phyloP scores from a whole-genome alignment of 2,113 vertebrate genomes.

The Charina bottae region DNA sequence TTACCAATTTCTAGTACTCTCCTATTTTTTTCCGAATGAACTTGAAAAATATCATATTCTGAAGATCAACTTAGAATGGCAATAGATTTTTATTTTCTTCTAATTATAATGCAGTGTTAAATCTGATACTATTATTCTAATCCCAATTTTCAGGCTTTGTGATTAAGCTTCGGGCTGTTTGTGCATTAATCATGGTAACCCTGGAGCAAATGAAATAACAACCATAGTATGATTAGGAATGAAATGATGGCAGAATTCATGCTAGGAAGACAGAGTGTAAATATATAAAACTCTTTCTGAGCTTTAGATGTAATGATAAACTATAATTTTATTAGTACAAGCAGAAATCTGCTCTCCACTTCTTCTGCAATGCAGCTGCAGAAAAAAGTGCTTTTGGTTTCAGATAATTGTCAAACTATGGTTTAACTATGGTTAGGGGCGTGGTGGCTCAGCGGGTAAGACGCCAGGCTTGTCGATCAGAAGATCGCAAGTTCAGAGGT shows the following conservation, averaged over 20 bases:
- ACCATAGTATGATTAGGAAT: background rate
- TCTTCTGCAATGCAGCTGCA: no score
- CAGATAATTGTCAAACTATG: no score
- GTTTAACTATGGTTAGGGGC: no score
- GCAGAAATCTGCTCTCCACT: no score
- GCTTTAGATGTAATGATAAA: background rate
- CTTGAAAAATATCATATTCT: conserved; percentile 29
- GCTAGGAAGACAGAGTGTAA: background rate
- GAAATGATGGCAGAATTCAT: background rate
- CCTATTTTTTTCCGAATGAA: conserved; percentile 18
- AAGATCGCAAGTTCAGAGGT: no score
- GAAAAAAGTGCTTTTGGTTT: no score
- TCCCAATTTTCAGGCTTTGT: background rate
- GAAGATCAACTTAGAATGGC: conserved; percentile 9
- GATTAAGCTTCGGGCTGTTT: background rate
- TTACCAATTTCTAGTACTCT: conserved; percentile 17
- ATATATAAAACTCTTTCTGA: background rate
- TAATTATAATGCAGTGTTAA: background rate
- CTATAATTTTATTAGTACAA: no score
- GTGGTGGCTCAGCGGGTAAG: no score
- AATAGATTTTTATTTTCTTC: background rate
- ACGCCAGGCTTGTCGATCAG: no score
- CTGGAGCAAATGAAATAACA: background rate
- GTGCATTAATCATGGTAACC: background rate
- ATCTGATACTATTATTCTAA: background rate